A percentile compares a stretch with the other conserved stretches of the same genome.
Evolutionary conservation across 2,888 invertebrate species (phyloP).

Genomic region (Oligia latruncula): DNA sequence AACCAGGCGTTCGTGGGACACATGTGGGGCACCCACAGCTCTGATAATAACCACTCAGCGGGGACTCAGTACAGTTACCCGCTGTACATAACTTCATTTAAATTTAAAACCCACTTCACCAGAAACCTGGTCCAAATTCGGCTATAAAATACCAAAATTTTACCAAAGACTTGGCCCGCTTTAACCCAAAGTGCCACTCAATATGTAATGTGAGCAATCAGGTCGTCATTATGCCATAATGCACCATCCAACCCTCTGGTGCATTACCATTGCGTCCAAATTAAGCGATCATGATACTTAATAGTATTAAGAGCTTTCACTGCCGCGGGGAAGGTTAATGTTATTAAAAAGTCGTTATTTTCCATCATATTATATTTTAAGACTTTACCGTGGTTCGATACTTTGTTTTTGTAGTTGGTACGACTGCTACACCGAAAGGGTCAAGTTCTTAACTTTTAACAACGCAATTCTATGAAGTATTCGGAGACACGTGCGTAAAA

Average conservation of each 20-base stretch:
- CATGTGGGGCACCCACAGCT: constrained; percentile 27
- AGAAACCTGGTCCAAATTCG: not conserved
- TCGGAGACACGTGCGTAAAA: not conserved
- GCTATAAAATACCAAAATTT: constrained; percentile 19
- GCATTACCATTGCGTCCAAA: constrained; percentile 58
- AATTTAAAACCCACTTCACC: constrained; percentile 29
- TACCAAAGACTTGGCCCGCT: constrained; percentile 5
- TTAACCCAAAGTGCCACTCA: constrained; percentile 19
- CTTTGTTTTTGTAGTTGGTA: not conserved
- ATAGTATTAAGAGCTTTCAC: constrained; percentile 62
- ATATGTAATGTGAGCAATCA: constrained; percentile 32
- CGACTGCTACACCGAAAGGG: not conserved
- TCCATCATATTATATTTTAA: constrained; percentile 33
- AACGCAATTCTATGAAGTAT: not conserved
- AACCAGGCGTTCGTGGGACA: constrained; percentile 16
- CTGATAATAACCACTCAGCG: constrained; percentile 47
- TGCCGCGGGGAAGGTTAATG: constrained; percentile 60
- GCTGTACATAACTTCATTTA: constrained; percentile 24
- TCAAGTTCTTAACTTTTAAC: not conserved
- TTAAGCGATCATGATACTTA: constrained; percentile 68
- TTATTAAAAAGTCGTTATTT: constrained; percentile 69
- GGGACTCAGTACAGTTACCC: constrained; percentile 41
- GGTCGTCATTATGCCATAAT: constrained; percentile 39
- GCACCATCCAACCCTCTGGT: constrained; percentile 39
- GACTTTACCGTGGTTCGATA: not conserved